These are phyloP conservation scores for Sinhomidia bicolor DNA, from an alignment of 2,888 invertebrate species.

Conservation along the genomic window DNA sequence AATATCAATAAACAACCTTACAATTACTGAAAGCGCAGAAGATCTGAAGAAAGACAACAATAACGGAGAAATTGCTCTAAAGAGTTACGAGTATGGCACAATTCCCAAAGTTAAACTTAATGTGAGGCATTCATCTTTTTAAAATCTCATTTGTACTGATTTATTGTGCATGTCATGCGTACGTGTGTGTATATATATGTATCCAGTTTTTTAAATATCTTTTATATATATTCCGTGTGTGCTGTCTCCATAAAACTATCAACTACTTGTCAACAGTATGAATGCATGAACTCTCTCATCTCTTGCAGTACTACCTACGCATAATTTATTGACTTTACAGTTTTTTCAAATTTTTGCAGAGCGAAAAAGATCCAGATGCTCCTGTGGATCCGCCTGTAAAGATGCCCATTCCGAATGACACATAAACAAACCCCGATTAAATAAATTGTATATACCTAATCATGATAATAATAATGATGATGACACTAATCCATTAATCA, in stretches of 20 bases:
- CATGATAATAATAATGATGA: neutral
- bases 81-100: constrained; percentile 50
- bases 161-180: neutral
- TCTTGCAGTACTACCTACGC: neutral
- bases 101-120: constrained; percentile 62
- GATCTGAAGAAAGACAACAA: constrained; percentile 48
- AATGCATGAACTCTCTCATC: too few relatives aligned
- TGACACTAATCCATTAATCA: neutral
- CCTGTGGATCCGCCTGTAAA: constrained; percentile 32
- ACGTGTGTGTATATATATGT: neutral
- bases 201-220: too few relatives aligned
- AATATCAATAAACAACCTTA: neutral
- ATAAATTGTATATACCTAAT: neutral
- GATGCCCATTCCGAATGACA: constrained; percentile 42
- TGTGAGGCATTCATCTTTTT: constrained; percentile 19
- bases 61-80: constrained; percentile 36
- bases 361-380: neutral
- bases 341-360: constrained; percentile 1
- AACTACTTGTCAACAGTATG: too few relatives aligned
- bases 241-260: too few relatives aligned
- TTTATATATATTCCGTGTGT: too few relatives aligned
- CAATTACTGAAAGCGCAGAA: neutral
- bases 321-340: neutral
- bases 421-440: too few relatives aligned
- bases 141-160: neutral